Conservation (phyloP, 2,797 vertebrate species). For the Triplophysa yarkandensis region DNA sequence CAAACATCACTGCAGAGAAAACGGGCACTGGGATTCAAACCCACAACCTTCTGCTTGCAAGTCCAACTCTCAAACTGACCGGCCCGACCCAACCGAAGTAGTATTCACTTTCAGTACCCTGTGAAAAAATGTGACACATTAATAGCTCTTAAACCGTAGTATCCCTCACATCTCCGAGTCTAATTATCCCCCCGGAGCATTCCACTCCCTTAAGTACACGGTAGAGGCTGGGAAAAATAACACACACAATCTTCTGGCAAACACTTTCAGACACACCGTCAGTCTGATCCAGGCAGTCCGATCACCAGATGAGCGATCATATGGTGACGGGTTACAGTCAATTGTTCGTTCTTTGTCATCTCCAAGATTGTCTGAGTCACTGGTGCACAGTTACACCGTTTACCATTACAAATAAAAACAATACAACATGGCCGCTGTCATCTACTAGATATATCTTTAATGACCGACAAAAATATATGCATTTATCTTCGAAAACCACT, state of each 20-base stretch:
- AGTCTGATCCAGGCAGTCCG: neutral
- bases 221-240: conserved; percentile 1
- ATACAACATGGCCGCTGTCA: neutral
- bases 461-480: conserved; percentile 48
- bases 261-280: conserved; percentile 10
- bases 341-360: neutral
- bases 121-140: neutral
- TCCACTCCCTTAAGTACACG: neutral
- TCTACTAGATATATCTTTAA: conserved; percentile 16
- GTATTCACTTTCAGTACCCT: neutral
- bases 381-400: neutral
- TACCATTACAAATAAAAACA: neutral
- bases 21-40: too few species aligned
- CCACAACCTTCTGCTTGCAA: too few species aligned
- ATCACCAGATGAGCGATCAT: conserved; percentile 1
- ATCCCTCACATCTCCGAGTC: neutral
- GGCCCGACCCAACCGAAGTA: too few species aligned
- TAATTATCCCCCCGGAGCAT: neutral
- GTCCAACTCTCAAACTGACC: too few species aligned
- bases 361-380: neutral
- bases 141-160: conserved; percentile 3
- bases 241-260: neutral
- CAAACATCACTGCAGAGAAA: too few species aligned
- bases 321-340: neutral
- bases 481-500: conserved; percentile 46